Base-by-base conservation (phyloP, 2,113 vertebrate genomes). In the Colinus virginianus region DNA sequence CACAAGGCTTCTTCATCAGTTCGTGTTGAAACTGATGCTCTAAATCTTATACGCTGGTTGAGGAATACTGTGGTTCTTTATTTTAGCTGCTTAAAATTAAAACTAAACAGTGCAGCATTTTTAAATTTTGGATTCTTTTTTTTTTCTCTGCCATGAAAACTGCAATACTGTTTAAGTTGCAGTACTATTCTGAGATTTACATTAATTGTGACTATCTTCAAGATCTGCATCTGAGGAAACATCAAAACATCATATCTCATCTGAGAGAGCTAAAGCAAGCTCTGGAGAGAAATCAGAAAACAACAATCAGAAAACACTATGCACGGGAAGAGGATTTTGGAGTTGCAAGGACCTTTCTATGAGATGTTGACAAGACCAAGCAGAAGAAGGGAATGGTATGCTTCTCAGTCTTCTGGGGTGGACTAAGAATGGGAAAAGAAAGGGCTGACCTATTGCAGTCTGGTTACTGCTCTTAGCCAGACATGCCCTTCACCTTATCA, bases 211-310 rank as follows among this genome's bases (percentile, higher is more conserved):
- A 42, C 51, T 68, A 14, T 67, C 15, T 42, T 32, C 64, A 86
- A 43, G 2, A 51, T 2, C 16, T 56, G 5, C 22, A 66, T 64
- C n/a, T 86, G 28, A 69, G 40, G 34, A 87, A 93, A 63, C 5
- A 46, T 53, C 51, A 42, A 26, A 51, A 14, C 7, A 0, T 0
- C 20, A 78, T 6, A 30, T 48, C 18, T 78, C 8, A 49, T 49
- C 42, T 34, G 16, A 48, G 7, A 49, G 7, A n/a, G 25, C 6
- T 76, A 23, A 26, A 82, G 6, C 22, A 42, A 53, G 0, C 10
- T 76, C 38, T 42, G 48, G 20, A 38, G 49, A 86, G 84, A 91
- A 87, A 66, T 48, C 8, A 62, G 36, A 8, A 69, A n/a, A 78
- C n/a, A 74, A 36, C 36, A 87, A 66, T 48, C 8, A 62, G 36